Base-by-base conservation (phyloP, 2,797 vertebrate species). In the Acanthiza pusilla region DNA sequence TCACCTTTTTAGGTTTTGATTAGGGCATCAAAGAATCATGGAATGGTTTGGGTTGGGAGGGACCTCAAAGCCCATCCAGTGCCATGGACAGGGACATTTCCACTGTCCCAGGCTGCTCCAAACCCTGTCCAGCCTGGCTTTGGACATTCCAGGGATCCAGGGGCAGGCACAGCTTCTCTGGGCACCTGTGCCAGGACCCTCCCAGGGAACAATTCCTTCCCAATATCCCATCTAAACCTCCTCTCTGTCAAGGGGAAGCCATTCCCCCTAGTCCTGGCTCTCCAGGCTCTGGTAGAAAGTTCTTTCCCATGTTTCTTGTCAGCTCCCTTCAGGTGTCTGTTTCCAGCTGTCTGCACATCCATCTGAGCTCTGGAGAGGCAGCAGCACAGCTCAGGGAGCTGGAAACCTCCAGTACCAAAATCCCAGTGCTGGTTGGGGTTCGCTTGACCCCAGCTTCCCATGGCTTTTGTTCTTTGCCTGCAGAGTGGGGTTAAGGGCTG, bases 391-490 rank as follows among this genome's bases (percentile, higher is more conserved):
- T 30, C 65, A 55, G 70, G 77, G 53, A 80, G 76, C 54, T 77
- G 48, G 50, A 32, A 82, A 42, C 36, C 67, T 75, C 67, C 0
- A 3, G 29, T n/a, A 2, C 14, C 25, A 8, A 26, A 40, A 63
- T 74, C 36, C 48, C 15, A 2, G 26, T 8, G 60, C 50, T 79
- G 53, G 14, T 7, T 2, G 40, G 73, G 42, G 26, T 26, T 91
- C 47, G 32, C 47, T 48, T 73, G 77, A 66, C 47, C 58, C 83
- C 3, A 2, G 6, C 29, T 53, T 47, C 27, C 48, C 0, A 0
- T 25, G 48, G 20, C 25, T 75, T 72, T 76, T 83, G 32, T 51
- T 77, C 40, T 81, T 73, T 50, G 20, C 48, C 53, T 91, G 15
- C 30, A 53, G 7, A 83, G 58, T 16, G 38, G 23, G 55, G 36